Evolutionary conservation across 1,140 invertebrate species (phyloP).

Genomic region (Sarcophaga peregrina): DNA sequence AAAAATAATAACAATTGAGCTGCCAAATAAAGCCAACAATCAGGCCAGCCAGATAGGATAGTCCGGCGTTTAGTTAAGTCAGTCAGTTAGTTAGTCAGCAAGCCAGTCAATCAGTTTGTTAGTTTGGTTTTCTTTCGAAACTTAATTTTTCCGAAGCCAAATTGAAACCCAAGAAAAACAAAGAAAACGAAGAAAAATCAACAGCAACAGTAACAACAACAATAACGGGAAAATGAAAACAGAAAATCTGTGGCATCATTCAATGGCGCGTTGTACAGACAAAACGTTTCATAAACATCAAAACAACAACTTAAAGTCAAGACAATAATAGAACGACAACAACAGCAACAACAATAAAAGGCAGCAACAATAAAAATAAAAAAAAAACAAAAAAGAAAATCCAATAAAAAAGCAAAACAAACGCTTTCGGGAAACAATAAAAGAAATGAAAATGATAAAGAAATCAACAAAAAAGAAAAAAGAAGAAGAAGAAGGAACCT

Average conservation of each 20-base stretch:
- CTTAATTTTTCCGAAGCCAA: too few relatives aligned
- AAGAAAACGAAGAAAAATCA: too few relatives aligned
- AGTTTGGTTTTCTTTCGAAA: background rate
- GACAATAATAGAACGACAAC: background rate
- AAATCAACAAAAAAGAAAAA: background rate
- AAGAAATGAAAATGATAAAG: background rate
- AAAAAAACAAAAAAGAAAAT: background rate
- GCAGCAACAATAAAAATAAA: conserved; percentile 8
- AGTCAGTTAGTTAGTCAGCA: background rate
- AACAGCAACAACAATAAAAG: conserved; percentile 35
- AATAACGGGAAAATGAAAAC: too few relatives aligned
- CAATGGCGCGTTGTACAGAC: too few relatives aligned
- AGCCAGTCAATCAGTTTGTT: background rate
- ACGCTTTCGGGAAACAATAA: background rate
- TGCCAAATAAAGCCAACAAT: background rate
- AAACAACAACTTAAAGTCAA: background rate
- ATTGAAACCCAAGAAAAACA: too few relatives aligned
- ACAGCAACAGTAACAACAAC: too few relatives aligned
- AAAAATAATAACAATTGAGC: conserved; percentile 38
- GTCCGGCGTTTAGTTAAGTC: background rate
- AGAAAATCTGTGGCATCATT: too few relatives aligned
- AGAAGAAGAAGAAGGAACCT: background rate
- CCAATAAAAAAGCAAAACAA: background rate
- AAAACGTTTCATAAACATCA: too few relatives aligned
- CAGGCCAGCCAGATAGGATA: conserved; percentile 25